Evolutionary conservation across 1,140 invertebrate genomes (phyloP), one percentile per base, ranked within the genome.

Genomic region (Drosophila cardini): DNA sequence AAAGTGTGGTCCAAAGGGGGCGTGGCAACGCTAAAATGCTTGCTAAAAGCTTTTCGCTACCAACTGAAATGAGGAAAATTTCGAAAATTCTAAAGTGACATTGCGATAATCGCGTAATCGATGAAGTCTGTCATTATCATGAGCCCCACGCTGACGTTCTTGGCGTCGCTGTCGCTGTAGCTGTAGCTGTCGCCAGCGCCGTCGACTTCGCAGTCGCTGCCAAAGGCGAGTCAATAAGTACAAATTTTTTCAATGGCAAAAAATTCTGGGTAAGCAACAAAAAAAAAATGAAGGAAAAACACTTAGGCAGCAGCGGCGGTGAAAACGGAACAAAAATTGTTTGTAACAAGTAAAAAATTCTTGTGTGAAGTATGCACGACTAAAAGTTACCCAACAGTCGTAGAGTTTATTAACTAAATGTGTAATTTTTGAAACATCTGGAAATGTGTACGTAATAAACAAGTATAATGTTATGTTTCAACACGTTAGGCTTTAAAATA

Each of bases 91-190:
- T 76, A 89, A 89, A 89, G 77, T 89, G 84, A 89, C 84, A 89
- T 77, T 72, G 81, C 82, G 77, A 85, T 89, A 89, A 89, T 89
- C 84, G 84, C 84, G 84, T 89, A 89, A 89, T 89, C 84, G 84
- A 89, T 89, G 80, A 89, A 89, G 84, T 84, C 84, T 89, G 84
- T 89, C 84, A 89, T 89, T 89, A 89, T 84, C 83, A 77, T 76
- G 83, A 82, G 77, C 71, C 80, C 65, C 46, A 61, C 55, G 55
- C 36, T 56, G 30, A 13, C 18, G 78, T 34, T 46, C 32, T 32
- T 43, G 52, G 11, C 10, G 38, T 32, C 36, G 42, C 34, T 36
- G 40, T 15, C 16, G 38, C 48, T 34, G 46, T 11, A 10, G 15
- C 42, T 10, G 21, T 13, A 3, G 40, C 57, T 1, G 26, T 34